These are phyloP conservation scores for Holcopasites calliopsidis DNA, from an alignment of 1,140 invertebrate species.

Conservation along the genomic window DNA sequence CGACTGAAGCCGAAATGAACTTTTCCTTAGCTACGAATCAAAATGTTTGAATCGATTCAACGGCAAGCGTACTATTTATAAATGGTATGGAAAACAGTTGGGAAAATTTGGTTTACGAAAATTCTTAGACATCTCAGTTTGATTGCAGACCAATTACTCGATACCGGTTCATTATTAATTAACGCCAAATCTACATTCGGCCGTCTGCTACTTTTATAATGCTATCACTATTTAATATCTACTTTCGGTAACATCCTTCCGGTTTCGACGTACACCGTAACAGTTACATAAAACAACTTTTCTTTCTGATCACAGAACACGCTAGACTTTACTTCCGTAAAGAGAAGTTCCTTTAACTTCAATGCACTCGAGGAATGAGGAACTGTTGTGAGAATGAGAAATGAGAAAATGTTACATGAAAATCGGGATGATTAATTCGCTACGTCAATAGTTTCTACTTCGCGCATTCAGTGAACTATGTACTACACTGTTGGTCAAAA, in stretches of 20 bases:
- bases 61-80: not conserved
- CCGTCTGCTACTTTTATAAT: not conserved
- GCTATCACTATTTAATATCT: not conserved
- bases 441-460: no score
- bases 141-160: no score
- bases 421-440: not conserved
- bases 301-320: not conserved
- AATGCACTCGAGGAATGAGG: not conserved
- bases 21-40: not conserved
- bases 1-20: conserved; percentile 5
- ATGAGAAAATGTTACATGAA: no score
- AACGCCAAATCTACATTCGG: no score
- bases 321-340: not conserved
- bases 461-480: not conserved
- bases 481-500: no score
- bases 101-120: no score
- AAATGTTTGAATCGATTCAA: not conserved
- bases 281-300: not conserved
- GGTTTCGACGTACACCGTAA: not conserved
- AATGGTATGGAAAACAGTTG: no score
- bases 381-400: no score
- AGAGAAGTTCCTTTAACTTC: not conserved
- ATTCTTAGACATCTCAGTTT: no score
- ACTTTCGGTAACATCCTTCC: not conserved
- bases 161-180: no score